Conservation (phyloP, 2,113 vertebrate species). For the Proteles cristata region DNA sequence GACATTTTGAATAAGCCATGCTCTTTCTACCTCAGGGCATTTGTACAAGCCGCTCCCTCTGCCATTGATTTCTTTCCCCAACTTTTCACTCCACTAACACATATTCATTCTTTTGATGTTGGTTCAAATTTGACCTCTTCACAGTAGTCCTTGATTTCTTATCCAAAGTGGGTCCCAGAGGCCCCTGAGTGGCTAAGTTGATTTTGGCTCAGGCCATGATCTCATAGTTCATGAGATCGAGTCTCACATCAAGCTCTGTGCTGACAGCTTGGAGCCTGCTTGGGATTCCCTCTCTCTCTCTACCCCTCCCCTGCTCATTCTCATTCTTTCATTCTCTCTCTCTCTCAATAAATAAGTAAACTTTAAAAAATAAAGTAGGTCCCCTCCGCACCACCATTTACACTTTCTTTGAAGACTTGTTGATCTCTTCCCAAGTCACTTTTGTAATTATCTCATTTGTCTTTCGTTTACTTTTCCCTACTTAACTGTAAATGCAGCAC, state of each 20-base stretch:
- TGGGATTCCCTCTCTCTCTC: no score
- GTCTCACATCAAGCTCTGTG: no score
- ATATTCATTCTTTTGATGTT: background rate
- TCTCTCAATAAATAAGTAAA: no score
- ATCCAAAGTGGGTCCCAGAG: background rate
- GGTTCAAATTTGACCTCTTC: background rate
- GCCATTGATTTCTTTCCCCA: background rate
- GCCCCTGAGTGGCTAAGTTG: no score
- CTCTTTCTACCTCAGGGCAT: background rate
- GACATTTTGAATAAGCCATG: background rate
- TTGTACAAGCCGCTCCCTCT: background rate
- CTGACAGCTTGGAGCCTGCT: no score
- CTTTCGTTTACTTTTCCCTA: background rate
- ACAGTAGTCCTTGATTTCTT: background rate
- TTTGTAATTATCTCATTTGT: background rate
- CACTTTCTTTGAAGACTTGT: background rate
- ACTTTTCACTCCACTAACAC: background rate
- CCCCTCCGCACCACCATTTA: background rate
- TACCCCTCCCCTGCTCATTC: no score
- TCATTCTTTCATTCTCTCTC: no score
- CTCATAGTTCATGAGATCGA: no score
- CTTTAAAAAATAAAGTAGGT: background rate
- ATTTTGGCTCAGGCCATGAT: no score
- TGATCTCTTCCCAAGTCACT: background rate
- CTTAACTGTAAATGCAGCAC: background rate